Base-by-base conservation (phyloP, 2,888 invertebrate species). In the Amphipyra tragopoginis region DNA sequence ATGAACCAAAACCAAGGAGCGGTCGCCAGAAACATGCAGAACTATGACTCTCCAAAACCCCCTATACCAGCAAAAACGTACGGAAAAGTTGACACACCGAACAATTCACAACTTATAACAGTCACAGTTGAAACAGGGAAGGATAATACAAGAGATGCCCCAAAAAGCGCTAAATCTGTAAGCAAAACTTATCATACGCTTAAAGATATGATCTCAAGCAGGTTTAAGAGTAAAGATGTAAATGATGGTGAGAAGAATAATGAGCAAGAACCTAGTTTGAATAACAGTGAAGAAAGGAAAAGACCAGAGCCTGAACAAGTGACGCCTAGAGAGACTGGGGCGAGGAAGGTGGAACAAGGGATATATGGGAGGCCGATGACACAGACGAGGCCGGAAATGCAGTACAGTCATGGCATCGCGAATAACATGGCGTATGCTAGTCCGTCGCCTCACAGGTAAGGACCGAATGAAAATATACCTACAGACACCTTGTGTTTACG, bases 201-300 rank as follows among this genome's bases (percentile, higher is more conserved):
- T 67, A 97, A 97, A 93, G 97, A 97, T 82, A 97, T 97, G 95
- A 97, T 97, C 84, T 97, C 97, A 21, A 97, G 97, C 86, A 96
- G 97, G 81, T 97, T 97, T 87, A 97, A 97, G 80, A 96, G 95
- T 77, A 96, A 95, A 85, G 95, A 95, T 29, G 96, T 90, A 45
- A 94, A 90, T 81, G 96, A 96, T 57, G 56, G 61, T 1, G 96
- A 96, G 29, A 95, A 92, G 63, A 87, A 84, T 42, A 91, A 90
- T 56, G 96, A 96, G 42, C 93, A 92, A 44, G 94, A 95, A 75
- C 83, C 90, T 0, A 91, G 95, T 77, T 87, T 96, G 53, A 96
- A 96, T 84, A 97, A 96, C 72, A 94, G 96, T 54, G 96, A 96
- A 71, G 96, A 96, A 73, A 87, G 93, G 43, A 93, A 93, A 63